Evolutionary conservation across 2,888 invertebrate species (phyloP).

Genomic region (Steinernema scapterisci): DNA sequence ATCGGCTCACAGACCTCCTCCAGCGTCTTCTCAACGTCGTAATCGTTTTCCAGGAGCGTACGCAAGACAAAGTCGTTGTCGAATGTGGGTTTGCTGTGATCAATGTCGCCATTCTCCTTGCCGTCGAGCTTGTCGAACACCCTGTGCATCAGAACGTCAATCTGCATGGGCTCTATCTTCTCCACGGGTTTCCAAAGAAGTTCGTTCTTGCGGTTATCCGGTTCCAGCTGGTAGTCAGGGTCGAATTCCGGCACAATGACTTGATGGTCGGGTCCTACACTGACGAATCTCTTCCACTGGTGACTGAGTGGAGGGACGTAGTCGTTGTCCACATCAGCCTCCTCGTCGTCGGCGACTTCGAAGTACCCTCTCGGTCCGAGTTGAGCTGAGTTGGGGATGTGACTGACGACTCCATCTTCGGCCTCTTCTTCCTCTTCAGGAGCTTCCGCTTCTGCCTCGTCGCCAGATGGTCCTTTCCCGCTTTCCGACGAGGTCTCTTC

Average conservation of each 20-base stretch:
- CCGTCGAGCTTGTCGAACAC: not conserved
- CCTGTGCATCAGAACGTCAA: not conserved
- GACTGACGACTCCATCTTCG: not conserved
- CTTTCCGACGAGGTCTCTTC: conserved; percentile 22
- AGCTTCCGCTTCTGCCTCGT: conserved; percentile 46
- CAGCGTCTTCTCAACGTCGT: conserved; percentile 45
- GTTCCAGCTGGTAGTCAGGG: not conserved
- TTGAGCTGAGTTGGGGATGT: conserved; percentile 1
- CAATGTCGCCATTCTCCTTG: not conserved
- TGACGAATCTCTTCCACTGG: conserved; percentile 13
- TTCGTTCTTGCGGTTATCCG: not conserved
- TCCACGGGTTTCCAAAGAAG: conserved; percentile 1
- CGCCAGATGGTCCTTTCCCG: conserved; percentile 37
- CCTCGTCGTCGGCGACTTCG: conserved; percentile 17
- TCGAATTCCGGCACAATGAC: not conserved
- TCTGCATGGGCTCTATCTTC: not conserved
- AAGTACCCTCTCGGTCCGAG: conserved; percentile 18
- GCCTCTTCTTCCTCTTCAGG: conserved; percentile 75
- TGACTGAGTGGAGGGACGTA: not conserved
- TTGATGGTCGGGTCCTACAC: not conserved
- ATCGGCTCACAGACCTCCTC: not conserved
- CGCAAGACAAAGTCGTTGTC: conserved; percentile 6
- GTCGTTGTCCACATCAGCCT: conserved; percentile 17
- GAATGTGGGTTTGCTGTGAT: not conserved
- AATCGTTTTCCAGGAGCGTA: conserved; percentile 36